Conservation (phyloP, 2,113 vertebrate species). For the Oxyruncus cristatus region DNA sequence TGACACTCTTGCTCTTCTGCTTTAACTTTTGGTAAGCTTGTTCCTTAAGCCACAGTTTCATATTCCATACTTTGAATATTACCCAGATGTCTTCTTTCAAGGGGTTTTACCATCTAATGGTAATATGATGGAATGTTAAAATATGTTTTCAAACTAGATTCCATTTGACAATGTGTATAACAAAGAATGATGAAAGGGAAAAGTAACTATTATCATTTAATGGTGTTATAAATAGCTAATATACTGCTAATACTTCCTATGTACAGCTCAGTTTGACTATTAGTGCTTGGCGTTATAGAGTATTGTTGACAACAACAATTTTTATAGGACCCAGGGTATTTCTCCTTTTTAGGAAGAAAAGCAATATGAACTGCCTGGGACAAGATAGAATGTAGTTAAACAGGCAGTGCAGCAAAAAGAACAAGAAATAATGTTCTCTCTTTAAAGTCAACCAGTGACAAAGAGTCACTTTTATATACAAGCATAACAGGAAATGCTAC, state of each 20-base stretch:
- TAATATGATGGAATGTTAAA: neutral
- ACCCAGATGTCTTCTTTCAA: neutral
- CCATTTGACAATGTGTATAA: neutral
- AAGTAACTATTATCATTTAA: neutral
- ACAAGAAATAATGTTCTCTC: neutral
- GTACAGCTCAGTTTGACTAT: neutral
- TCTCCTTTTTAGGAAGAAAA: neutral
- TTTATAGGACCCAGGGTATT: neutral
- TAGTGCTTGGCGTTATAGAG: neutral
- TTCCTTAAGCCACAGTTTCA: neutral
- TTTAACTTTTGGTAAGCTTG: neutral
- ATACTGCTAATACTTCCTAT: neutral
- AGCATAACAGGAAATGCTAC: neutral
- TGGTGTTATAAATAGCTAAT: neutral
- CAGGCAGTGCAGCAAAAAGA: neutral
- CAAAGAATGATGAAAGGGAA: neutral
- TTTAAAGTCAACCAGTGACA: neutral
- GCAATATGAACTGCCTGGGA: neutral
- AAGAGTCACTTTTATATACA: neutral
- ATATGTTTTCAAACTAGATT: neutral
- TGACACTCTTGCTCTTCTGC: neutral
- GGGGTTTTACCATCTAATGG: neutral
- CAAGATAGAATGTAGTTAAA: neutral
- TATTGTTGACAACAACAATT: neutral
- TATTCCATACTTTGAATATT: neutral